phyloP scores from a whole-genome alignment of 2,797 vertebrate genomes.

The Coilia nasus region DNA sequence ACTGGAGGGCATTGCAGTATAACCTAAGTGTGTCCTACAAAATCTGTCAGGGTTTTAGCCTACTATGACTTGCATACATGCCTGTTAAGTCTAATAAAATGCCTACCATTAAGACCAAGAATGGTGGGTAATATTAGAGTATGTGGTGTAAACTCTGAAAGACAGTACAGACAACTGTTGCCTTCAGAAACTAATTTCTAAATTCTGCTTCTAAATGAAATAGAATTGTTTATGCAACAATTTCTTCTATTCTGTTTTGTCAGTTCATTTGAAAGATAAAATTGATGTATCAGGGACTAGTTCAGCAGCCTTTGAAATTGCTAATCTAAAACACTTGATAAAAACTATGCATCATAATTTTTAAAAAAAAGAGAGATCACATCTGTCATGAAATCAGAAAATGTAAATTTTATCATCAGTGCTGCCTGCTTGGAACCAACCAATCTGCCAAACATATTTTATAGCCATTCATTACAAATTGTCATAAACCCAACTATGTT shows the following conservation, averaged over 20 bases:
- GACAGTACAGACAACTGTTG: too few species aligned
- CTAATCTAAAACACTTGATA: neutral
- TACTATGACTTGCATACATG: neutral
- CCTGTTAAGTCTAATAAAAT: neutral
- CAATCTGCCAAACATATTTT: neutral
- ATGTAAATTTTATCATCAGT: neutral
- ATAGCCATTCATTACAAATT: neutral
- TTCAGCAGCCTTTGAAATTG: neutral
- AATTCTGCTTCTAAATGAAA: neutral
- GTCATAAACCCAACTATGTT: constrained; percentile 15
- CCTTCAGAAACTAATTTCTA: neutral
- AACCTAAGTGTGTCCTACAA: neutral
- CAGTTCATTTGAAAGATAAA: neutral
- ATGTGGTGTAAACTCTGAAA: too few species aligned
- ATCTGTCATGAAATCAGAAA: neutral
- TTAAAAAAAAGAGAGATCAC: neutral
- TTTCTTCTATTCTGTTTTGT: neutral
- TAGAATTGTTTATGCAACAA: neutral
- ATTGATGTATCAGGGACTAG: neutral
- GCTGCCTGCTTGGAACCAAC: neutral
- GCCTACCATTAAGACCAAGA: neutral
- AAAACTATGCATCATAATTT: neutral
- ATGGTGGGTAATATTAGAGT: too few species aligned
- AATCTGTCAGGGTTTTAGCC: neutral
- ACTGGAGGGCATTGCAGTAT: constrained; percentile 37